These are phyloP conservation scores for Heteromyza rotundicornis DNA, from an alignment of 2,888 invertebrate species.

Conservation along the genomic window DNA sequence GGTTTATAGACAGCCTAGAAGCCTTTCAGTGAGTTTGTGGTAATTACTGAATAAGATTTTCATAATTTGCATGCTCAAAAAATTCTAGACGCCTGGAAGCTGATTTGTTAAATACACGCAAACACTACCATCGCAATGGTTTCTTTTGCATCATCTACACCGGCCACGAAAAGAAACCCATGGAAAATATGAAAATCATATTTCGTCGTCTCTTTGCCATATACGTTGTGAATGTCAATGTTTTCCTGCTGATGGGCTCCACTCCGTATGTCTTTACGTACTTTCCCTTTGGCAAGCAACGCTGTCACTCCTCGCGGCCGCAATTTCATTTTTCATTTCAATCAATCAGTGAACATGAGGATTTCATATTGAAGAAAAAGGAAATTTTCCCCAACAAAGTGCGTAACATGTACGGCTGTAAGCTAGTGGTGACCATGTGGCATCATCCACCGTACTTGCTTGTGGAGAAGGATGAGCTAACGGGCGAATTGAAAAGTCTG, in stretches of 20 bases:
- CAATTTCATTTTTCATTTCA: slow-evolving; percentile 43
- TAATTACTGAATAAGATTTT: not conserved
- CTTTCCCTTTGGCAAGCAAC: slow-evolving; percentile 46
- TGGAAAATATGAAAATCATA: slow-evolving; percentile 40
- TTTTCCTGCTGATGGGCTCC: slow-evolving; percentile 39
- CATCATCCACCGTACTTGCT: slow-evolving; percentile 45
- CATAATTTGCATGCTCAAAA: not conserved
- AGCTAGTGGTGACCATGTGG: slow-evolving; percentile 45
- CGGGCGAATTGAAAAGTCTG: slow-evolving; percentile 28
- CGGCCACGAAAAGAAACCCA: slow-evolving; percentile 36
- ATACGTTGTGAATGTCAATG: slow-evolving; percentile 52
- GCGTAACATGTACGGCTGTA: slow-evolving; percentile 49
- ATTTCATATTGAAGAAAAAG: slow-evolving; percentile 25
- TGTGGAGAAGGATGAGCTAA: slow-evolving; percentile 30
- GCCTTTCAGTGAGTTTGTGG: slow-evolving; percentile 37
- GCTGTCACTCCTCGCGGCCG: slow-evolving; percentile 45
- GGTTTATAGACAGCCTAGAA: slow-evolving; percentile 48
- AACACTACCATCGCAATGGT: slow-evolving; percentile 46
- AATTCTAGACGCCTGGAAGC: slow-evolving; percentile 42
- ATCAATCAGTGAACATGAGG: slow-evolving; percentile 23
- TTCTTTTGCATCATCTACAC: slow-evolving; percentile 51
- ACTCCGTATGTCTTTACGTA: slow-evolving; percentile 48
- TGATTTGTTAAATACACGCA: slow-evolving; percentile 34
- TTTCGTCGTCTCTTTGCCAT: slow-evolving; percentile 49
- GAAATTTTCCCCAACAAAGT: slow-evolving; percentile 50